Evolutionary conservation across 1,140 invertebrate species (phyloP).

Genomic region (Drosophila murphyi): DNA sequence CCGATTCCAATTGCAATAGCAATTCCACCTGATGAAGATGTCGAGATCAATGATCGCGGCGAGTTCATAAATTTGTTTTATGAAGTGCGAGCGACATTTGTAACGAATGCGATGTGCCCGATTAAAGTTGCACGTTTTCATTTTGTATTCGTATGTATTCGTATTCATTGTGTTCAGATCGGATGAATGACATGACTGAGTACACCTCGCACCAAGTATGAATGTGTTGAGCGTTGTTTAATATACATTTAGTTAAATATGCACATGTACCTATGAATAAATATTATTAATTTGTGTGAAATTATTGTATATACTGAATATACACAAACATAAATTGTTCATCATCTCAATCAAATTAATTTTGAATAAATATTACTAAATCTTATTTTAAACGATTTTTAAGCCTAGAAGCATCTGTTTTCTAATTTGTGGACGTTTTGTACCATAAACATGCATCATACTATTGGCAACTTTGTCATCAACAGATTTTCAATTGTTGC

Average conservation of each 20-base stretch:
- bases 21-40: conserved; percentile 78
- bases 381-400: not conserved
- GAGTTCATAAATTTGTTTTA: conserved; percentile 83
- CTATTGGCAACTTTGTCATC: conserved; percentile 64
- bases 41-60: conserved; percentile 80
- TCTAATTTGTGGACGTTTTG: not conserved
- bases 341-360: too few species aligned
- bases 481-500: conserved; percentile 72
- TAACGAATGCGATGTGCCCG: conserved; percentile 70
- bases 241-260: not conserved
- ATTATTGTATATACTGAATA: too few species aligned
- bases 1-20: conserved; percentile 39
- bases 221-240: too few species aligned
- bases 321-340: too few species aligned
- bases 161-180: conserved; percentile 46
- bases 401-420: not conserved
- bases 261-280: not conserved
- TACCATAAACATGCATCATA: conserved; percentile 22
- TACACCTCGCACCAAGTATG: not conserved
- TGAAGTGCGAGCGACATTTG: conserved; percentile 82
- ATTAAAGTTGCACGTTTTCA: conserved; percentile 57
- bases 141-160: conserved; percentile 42
- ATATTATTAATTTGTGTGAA: too few species aligned
- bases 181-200: conserved; percentile 6
- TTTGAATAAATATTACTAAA: too few species aligned